These are phyloP conservation scores for Athrips mouffetella DNA, from an alignment of 2,888 invertebrate genomes.

Conservation along the genomic window DNA sequence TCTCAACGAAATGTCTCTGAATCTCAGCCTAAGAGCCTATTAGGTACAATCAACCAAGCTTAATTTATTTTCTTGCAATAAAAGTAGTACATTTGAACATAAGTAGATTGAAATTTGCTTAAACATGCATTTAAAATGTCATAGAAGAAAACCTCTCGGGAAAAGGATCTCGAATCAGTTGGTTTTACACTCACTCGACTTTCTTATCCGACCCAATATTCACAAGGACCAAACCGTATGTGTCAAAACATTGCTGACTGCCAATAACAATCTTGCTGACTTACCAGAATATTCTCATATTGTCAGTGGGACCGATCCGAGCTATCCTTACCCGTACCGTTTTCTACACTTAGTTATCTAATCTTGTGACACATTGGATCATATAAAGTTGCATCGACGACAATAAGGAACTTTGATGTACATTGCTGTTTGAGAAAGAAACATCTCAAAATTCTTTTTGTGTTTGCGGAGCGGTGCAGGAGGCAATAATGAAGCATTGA, in stretches of 20 bases:
- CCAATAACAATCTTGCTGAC: neutral
- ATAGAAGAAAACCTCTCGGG: neutral
- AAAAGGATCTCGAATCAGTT: neutral
- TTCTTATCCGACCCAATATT: constrained; percentile 3
- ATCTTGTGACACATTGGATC: constrained; percentile 38
- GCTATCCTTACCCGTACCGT: constrained; percentile 1
- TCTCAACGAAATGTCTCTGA: no score
- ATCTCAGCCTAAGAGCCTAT: no score
- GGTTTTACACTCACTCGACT: neutral
- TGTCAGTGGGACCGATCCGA: neutral
- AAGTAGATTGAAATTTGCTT: no score
- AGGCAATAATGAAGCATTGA: no score
- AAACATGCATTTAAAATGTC: no score
- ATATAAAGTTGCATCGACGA: neutral
- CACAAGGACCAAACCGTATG: neutral
- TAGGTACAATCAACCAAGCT: no score
- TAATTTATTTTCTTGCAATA: no score
- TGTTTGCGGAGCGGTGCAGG: no score
- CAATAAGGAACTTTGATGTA: neutral
- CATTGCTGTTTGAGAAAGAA: no score
- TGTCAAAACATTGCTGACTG: constrained; percentile 7
- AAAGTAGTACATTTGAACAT: no score
- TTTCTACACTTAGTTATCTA: constrained; percentile 34
- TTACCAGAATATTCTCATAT: neutral
- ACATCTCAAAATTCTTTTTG: no score